Evolutionary conservation across 2,113 vertebrate genomes (phyloP).

Genomic region (Leucopsar rothschildi): DNA sequence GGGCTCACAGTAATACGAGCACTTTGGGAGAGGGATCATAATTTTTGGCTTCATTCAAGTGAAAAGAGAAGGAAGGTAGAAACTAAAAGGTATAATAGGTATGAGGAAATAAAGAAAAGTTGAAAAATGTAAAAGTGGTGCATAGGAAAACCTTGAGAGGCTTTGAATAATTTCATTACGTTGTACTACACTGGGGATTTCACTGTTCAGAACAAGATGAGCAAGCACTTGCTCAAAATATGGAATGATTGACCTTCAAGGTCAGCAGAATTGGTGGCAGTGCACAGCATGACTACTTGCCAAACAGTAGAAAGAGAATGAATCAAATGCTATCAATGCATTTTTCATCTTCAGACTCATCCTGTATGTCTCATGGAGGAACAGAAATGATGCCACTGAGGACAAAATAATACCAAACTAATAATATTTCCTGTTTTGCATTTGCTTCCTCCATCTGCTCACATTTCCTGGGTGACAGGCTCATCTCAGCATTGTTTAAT

Average conservation of each 20-base stretch:
- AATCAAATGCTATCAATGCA: neutral
- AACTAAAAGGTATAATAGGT: neutral
- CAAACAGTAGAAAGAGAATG: neutral
- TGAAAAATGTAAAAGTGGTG: neutral
- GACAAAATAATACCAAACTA: neutral
- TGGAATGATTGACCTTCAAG: neutral
- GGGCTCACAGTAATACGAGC: accelerated
- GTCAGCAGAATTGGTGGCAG: neutral
- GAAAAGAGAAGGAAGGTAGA: neutral
- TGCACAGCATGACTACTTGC: neutral
- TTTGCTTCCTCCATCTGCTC: neutral
- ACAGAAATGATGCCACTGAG: neutral
- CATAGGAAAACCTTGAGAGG: neutral
- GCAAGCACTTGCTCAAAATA: neutral
- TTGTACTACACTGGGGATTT: neutral
- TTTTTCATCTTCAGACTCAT: neutral
- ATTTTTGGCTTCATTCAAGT: neutral
- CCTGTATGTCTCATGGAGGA: neutral
- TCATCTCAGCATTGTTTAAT: neutral
- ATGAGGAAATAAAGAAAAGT: neutral
- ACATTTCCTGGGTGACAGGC: neutral
- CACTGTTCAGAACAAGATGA: neutral
- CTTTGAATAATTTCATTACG: neutral
- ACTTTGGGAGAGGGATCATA: neutral
- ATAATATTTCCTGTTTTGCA: neutral